Percentiles rank a stretch among this genome's conserved stretches.
These are phyloP conservation scores for Myiagra hebetior DNA, from an alignment of 2,113 vertebrate genomes.

Conservation along the genomic window DNA sequence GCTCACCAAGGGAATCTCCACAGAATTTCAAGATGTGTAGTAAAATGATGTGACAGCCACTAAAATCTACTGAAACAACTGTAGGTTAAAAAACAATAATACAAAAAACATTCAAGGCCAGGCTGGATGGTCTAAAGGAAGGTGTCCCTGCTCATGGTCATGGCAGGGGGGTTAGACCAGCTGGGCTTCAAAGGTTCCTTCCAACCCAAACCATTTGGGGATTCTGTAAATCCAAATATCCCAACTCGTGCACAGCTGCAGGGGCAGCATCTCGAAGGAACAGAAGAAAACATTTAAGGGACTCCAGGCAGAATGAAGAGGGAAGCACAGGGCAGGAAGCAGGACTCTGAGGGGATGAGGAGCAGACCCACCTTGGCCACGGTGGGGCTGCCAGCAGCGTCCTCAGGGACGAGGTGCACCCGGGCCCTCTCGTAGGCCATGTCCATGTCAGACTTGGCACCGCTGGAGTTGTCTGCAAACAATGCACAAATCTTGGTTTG, in stretches of 20 bases:
- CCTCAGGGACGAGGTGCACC: constrained; percentile 52
- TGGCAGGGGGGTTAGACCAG: background rate
- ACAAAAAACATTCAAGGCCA: background rate
- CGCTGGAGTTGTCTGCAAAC: background rate
- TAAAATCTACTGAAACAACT: background rate
- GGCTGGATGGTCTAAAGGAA: background rate
- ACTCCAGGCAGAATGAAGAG: accelerated
- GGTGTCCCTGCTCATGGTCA: background rate
- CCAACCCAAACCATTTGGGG: background rate
- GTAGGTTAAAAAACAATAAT: accelerated
- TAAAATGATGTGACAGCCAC: background rate
- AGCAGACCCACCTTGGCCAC: constrained; percentile 75
- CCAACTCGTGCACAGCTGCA: accelerated
- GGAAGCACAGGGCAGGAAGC: background rate
- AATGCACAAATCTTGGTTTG: background rate
- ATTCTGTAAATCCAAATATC: accelerated
- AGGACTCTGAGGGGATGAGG: no score
- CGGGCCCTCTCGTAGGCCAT: constrained; percentile 67
- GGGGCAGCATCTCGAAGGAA: accelerated
- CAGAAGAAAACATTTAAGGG: accelerated
- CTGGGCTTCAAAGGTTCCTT: background rate
- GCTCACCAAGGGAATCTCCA: background rate
- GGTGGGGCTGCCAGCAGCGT: constrained; percentile 32
- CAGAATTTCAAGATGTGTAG: background rate
- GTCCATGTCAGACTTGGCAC: constrained; percentile 64